Percentiles rank a stretch among this genome's conserved stretches.
These are phyloP conservation scores for Philotrypesis tridentata DNA, from an alignment of 1,140 invertebrate species.

Conservation along the genomic window DNA sequence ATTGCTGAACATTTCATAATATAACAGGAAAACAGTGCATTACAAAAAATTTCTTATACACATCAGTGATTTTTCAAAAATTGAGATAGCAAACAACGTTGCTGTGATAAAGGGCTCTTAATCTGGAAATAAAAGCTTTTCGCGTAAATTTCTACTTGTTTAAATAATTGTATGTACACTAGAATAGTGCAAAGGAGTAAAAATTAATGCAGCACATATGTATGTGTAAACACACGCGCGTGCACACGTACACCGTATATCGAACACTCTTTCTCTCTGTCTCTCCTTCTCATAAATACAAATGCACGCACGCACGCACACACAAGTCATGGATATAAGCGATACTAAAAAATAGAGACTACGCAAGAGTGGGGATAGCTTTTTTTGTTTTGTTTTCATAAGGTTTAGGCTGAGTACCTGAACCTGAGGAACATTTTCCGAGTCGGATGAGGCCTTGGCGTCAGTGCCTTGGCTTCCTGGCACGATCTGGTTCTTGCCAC, in stretches of 20 bases:
- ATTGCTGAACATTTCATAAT: slow-evolving; percentile 13
- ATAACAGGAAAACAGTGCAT: slow-evolving; percentile 8
- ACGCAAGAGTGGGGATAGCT: slow-evolving; percentile 56
- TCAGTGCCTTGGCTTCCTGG: slow-evolving; percentile 73
- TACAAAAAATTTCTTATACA: slow-evolving; percentile 13
- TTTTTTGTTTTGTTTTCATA: slow-evolving; percentile 50
- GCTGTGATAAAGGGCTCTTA: background rate
- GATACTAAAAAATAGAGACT: slow-evolving; percentile 41
- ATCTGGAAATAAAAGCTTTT: background rate
- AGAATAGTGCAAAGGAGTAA: slow-evolving; percentile 1
- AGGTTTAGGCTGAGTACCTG: slow-evolving; percentile 71
- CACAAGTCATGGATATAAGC: slow-evolving; percentile 48
- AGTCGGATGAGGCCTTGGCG: slow-evolving; percentile 71
- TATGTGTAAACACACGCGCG: background rate
- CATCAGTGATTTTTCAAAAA: background rate
- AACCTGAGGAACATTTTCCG: slow-evolving; percentile 73
- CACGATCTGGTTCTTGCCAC: slow-evolving; percentile 80
- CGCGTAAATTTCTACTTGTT: slow-evolving; percentile 28
- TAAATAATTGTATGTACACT: slow-evolving; percentile 7
- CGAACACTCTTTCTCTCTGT: too few species aligned
- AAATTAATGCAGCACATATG: background rate
- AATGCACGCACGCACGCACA: background rate
- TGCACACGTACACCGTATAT: background rate
- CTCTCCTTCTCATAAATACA: too few species aligned
- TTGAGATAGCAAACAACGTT: slow-evolving; percentile 1